Conservation (phyloP, 2,888 invertebrate genomes). For the Agonopterix heracliana region DNA sequence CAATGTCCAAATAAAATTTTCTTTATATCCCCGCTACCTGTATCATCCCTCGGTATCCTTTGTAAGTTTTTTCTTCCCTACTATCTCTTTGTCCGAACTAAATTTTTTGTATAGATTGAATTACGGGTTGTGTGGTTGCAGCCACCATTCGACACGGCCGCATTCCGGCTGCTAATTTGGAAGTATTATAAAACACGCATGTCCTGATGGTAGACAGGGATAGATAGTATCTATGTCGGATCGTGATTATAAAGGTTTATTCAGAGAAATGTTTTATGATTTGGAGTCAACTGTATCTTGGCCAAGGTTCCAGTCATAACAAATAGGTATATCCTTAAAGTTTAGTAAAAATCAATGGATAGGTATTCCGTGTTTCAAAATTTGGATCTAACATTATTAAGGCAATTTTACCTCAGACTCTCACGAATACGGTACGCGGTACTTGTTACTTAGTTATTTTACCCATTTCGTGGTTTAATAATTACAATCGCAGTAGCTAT, state of each 20-base stretch:
- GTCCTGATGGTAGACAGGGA: conserved; percentile 23
- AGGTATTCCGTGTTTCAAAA: too few relatives aligned
- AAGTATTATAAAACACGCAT: conserved; percentile 39
- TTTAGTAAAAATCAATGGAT: too few relatives aligned
- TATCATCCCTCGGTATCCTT: conserved; percentile 61
- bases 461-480: too few relatives aligned
- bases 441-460: too few relatives aligned
- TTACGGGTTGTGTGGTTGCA: conserved; percentile 66
- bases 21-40: conserved; percentile 59
- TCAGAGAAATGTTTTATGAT: background rate
- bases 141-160: conserved; percentile 58
- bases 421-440: too few relatives aligned
- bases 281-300: too few relatives aligned
- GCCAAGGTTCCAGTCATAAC: too few relatives aligned
- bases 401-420: too few relatives aligned
- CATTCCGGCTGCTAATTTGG: conserved; percentile 69
- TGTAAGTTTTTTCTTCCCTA: conserved; percentile 42
- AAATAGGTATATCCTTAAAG: too few relatives aligned
- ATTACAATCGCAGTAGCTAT: too few relatives aligned
- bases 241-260: conserved; percentile 15
- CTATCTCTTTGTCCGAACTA: conserved; percentile 41
- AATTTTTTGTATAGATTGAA: conserved; percentile 58
- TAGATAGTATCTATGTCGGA: conserved; percentile 16
- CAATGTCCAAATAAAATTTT: conserved; percentile 25
- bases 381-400: too few relatives aligned